Evolutionary conservation across 2,888 invertebrate species (phyloP).

Genomic region (Tetropium fuscum): DNA sequence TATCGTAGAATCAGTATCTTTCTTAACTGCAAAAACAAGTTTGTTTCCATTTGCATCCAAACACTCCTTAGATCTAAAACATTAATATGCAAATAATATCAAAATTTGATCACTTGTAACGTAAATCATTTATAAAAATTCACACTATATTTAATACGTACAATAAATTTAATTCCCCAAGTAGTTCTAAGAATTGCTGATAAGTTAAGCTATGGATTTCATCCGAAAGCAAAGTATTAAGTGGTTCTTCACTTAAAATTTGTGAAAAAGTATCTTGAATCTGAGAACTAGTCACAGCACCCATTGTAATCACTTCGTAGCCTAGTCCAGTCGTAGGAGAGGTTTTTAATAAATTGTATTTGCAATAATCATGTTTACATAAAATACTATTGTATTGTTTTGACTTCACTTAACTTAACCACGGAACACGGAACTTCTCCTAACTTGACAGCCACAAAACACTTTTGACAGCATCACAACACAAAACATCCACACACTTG

Average conservation of each 20-base stretch:
- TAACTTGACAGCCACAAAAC: no score
- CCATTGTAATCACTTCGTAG: no score
- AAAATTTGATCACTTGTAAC: no score
- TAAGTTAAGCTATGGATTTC: constrained; percentile 66
- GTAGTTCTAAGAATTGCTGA: constrained; percentile 71
- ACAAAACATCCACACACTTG: no score
- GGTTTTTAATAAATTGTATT: no score
- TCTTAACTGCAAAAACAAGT: constrained; percentile 74
- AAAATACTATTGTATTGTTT: no score
- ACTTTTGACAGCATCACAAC: no score
- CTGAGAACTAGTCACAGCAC: constrained; percentile 50
- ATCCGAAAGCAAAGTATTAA: constrained; percentile 54
- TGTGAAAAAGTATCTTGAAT: constrained; percentile 52
- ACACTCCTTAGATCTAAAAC: constrained; percentile 70
- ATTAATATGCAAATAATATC: no score
- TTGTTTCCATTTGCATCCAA: constrained; percentile 73
- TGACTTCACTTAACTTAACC: no score
- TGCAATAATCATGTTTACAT: no score
- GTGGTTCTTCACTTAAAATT: constrained; percentile 52
- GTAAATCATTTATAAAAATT: background rate
- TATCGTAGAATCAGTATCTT: constrained; percentile 73
- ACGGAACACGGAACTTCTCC: no score
- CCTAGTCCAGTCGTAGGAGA: no score
- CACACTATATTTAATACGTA: constrained; percentile 59
- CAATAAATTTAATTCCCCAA: constrained; percentile 73